Evolutionary conservation across 2,113 vertebrate species (phyloP).

Genomic region (human (Homo sapiens)): GRCh38 chr7:3699501-3700000

Average conservation of each 20-base stretch:
- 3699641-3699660: neutral
- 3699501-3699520: neutral
- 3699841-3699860: neutral
- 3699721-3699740: neutral
- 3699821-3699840: neutral
- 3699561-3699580: neutral
- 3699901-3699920: neutral
- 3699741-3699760: neutral
- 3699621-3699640: neutral
- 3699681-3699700: neutral
- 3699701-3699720: neutral
- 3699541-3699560: neutral
- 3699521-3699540: neutral
- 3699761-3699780: too few species aligned
- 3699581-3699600: neutral
- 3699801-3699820: neutral
- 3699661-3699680: neutral
- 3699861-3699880: neutral
- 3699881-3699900: neutral
- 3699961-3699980: neutral
- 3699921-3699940: neutral
- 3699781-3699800: neutral
- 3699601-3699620: neutral
- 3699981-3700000: neutral
- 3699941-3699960: neutral